Evolutionary conservation across 2,113 vertebrate species (phyloP).

Genomic region (Halichoeres trimaculatus): DNA sequence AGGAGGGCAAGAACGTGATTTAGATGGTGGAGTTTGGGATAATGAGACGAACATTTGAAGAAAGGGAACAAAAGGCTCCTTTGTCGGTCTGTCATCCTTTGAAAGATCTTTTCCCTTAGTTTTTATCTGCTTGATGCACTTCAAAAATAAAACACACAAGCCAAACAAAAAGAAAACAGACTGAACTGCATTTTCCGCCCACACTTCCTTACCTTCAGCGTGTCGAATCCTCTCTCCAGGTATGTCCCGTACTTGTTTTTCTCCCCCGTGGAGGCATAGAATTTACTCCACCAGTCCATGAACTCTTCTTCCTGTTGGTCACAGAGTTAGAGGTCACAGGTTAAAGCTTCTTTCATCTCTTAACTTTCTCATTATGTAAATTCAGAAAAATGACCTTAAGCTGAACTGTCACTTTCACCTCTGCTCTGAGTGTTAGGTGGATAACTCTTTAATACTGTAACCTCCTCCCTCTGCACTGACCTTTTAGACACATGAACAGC

Average conservation of each 20-base stretch:
- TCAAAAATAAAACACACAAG: too few species aligned
- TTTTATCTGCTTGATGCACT: background rate
- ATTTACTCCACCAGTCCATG: constrained; percentile 99
- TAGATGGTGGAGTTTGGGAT: constrained; percentile 37
- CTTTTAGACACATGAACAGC: constrained; percentile 19
- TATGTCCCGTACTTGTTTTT: constrained; percentile 91
- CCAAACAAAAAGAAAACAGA: too few species aligned
- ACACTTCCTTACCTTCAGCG: constrained; percentile 84
- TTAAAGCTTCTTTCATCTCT: background rate
- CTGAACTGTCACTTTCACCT: background rate
- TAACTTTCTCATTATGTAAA: background rate
- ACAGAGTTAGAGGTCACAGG: constrained; percentile 43
- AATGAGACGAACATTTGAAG: constrained; percentile 13
- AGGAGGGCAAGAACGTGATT: constrained; percentile 29
- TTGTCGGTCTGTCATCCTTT: background rate
- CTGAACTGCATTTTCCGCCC: too few species aligned
- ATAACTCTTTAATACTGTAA: background rate
- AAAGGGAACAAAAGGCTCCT: constrained; percentile 39
- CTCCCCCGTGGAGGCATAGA: constrained; percentile 92
- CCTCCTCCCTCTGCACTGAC: constrained; percentile 12
- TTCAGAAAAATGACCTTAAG: background rate
- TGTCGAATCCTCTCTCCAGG: constrained; percentile 92
- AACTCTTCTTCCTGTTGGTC: constrained; percentile 91
- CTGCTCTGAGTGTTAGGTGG: background rate
- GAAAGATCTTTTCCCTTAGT: background rate